Conservation (phyloP, 2,113 vertebrate species). For the Callipepla squamata region DNA sequence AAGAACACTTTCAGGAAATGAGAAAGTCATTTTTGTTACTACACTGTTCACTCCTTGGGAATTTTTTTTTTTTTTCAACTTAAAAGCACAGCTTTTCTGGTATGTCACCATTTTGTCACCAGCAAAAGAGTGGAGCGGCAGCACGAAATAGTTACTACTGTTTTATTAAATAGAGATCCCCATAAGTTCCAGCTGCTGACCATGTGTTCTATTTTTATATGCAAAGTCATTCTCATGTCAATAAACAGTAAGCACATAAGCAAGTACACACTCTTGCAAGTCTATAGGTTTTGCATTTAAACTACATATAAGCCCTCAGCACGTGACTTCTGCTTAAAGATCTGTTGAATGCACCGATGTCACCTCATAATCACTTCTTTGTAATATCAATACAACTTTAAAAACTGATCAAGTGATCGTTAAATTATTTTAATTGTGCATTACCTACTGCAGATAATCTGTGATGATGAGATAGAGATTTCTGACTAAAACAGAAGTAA, state of each 20-base stretch:
- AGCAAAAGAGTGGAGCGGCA: constrained; percentile 5
- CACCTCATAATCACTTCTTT: background rate
- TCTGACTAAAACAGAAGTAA: background rate
- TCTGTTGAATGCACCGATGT: background rate
- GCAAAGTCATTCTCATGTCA: constrained; percentile 1
- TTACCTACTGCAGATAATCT: background rate
- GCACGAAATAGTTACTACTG: constrained; percentile 34
- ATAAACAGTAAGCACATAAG: background rate
- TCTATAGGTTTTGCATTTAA: background rate
- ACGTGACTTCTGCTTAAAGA: background rate
- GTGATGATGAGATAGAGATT: background rate
- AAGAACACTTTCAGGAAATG: constrained; percentile 3
- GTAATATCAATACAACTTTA: background rate
- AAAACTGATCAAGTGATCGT: background rate
- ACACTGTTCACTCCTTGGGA: background rate
- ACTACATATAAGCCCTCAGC: background rate
- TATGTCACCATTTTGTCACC: constrained; percentile 50
- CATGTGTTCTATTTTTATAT: constrained; percentile 14
- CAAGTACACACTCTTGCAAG: background rate
- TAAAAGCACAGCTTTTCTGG: constrained; percentile 4
- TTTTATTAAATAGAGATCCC: constrained; percentile 44
- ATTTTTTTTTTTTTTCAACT: constrained; percentile 39
- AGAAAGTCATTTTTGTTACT: constrained; percentile 9
- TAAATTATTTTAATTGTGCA: background rate
- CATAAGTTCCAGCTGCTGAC: constrained; percentile 12